Evolutionary conservation across 2,888 invertebrate genomes (phyloP).

Genomic region (Willowsia nigromaculata): DNA sequence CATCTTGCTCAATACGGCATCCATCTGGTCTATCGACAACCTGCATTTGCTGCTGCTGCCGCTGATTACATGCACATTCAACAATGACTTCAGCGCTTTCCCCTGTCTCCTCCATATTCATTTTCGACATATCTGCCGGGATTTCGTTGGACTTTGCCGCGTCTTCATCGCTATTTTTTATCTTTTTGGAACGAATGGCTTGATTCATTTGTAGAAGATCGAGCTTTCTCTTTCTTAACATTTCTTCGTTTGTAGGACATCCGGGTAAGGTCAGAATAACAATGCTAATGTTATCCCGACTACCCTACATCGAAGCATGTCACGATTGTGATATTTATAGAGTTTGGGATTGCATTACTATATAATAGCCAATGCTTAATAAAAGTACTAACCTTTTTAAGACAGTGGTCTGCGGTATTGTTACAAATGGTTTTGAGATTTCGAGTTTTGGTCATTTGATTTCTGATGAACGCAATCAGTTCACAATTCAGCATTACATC

Average conservation of each 20-base stretch:
- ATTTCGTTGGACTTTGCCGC: neutral
- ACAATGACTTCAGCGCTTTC: too few relatives aligned
- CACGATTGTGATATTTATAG: too few relatives aligned
- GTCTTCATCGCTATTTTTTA: neutral
- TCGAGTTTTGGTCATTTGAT: constrained; percentile 38
- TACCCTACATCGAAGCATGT: constrained; percentile 39
- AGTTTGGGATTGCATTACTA: too few relatives aligned
- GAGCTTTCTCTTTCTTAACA: constrained; percentile 4
- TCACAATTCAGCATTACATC: constrained; percentile 62
- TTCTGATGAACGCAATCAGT: neutral
- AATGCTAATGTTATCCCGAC: constrained; percentile 50
- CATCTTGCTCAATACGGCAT: neutral
- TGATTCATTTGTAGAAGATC: constrained; percentile 2
- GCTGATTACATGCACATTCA: too few relatives aligned
- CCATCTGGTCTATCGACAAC: too few relatives aligned
- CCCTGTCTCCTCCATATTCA: too few relatives aligned
- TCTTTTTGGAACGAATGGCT: neutral
- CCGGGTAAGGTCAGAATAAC: constrained; percentile 48
- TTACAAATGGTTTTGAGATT: constrained; percentile 40
- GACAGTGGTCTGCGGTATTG: constrained; percentile 44
- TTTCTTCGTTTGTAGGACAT: neutral
- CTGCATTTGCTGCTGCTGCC: too few relatives aligned
- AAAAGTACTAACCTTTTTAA: constrained; percentile 25
- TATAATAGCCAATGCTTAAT: neutral
- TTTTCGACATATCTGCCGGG: neutral